Conservation (phyloP, 23 tunicate species). For the Styela plicata region DNA sequence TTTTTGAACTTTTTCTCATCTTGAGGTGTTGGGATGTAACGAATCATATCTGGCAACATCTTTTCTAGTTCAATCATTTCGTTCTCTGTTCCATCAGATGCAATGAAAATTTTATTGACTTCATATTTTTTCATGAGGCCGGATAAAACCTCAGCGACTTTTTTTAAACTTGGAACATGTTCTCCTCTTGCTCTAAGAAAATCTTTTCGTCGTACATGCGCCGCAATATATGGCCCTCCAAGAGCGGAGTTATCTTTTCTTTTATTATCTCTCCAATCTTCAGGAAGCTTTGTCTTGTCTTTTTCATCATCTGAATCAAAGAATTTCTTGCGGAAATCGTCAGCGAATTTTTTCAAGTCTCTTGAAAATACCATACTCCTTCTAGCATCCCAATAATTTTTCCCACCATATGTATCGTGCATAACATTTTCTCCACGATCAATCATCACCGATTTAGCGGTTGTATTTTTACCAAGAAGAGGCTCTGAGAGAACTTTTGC, state of each 20-base stretch:
- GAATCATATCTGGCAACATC: conserved; percentile 64
- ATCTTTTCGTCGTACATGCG: conserved; percentile 91
- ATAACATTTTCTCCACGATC: conserved; percentile 92
- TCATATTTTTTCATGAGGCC: conserved; percentile 49
- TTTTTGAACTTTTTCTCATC: conserved; percentile 63
- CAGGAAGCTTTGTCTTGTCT: conserved; percentile 67
- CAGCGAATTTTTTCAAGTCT: conserved; percentile 42
- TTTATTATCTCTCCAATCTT: conserved; percentile 66
- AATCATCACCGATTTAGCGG: conserved; percentile 82
- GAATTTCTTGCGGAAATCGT: conserved; percentile 44
- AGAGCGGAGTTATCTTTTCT: conserved; percentile 42
- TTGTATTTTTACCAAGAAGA: conserved; percentile 84
- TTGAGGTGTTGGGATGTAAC: conserved; percentile 73
- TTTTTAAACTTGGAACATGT: conserved; percentile 59
- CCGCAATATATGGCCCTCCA: conserved; percentile 97
- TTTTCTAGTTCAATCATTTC: conserved; percentile 76
- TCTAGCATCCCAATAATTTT: conserved; percentile 84
- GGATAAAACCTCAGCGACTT: conserved; percentile 57
- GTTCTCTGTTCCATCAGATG: conserved; percentile 90
- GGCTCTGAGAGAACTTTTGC: conserved; percentile 65
- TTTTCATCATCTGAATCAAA: conserved; percentile 82
- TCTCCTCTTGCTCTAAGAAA: conserved; percentile 80
- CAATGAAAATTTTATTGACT: conserved; percentile 86
- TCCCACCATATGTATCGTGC: conserved; percentile 91
- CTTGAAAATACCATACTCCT: conserved; percentile 91